These are phyloP conservation scores for Tetranychus truncatus DNA, from an alignment of 2,888 invertebrate genomes.

Conservation along the genomic window DNA sequence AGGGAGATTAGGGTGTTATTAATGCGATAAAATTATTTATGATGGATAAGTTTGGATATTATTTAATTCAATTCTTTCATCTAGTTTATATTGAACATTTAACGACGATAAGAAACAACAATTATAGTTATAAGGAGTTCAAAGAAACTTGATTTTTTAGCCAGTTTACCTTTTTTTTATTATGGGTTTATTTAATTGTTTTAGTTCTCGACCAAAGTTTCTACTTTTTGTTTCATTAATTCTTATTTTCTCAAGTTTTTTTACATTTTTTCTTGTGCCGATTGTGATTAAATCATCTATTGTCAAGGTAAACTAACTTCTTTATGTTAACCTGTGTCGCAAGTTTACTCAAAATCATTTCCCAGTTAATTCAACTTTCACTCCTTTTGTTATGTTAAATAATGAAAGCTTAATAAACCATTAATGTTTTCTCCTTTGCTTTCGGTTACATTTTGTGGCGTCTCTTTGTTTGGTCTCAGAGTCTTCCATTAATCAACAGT, in stretches of 20 bases:
- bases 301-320: not conserved
- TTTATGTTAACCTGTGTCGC: not conserved
- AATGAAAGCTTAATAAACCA: not conserved
- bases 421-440: not conserved
- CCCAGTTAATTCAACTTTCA: not conserved
- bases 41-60: not conserved
- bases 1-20: too few species aligned
- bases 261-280: not conserved
- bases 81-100: not conserved
- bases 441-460: not conserved
- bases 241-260: not conserved
- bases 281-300: not conserved
- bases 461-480: not conserved
- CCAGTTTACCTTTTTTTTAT: not conserved
- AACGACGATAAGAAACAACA: too few species aligned
- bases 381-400: not conserved
- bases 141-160: too few species aligned
- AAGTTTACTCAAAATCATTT: too few species aligned
- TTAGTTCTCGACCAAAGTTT: not conserved
- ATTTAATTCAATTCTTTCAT: not conserved
- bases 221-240: not conserved
- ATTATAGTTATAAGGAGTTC: too few species aligned
- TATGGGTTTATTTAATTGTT: not conserved
- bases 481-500: slow-evolving; percentile 9
- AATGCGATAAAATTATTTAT: not conserved